Evolutionary conservation across 2,888 invertebrate species (phyloP), one percentile per base, ranked within the genome.

Genomic region (Thera britannica): DNA sequence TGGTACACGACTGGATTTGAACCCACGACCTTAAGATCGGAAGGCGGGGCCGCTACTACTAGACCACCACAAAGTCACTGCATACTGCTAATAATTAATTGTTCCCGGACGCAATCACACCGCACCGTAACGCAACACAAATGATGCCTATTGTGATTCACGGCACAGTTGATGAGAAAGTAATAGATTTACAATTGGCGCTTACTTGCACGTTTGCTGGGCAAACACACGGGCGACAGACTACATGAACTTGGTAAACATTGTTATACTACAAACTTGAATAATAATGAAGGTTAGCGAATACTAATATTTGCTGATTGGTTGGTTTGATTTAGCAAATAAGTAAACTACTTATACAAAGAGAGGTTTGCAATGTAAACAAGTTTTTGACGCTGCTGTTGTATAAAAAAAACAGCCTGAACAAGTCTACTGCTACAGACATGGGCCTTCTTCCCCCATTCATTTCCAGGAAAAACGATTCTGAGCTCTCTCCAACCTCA

Each of bases 91-190:
- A 49, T 52, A 52, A 65, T 59, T 62, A 62, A 65, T 62, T 62
- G 58, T 62, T 49, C 54, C 55, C 23, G 60, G 52, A 8, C 59
- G 52, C 66, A 66, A 63, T 66, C 63, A 70, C 65, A 70, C 66
- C 57, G 60, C 9, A 34, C 48, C 56, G 67, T 70, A 66, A 60
- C 66, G 56, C 38, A 68, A 63, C 65, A 70, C 65, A 58, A 59
- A 54, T 60, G 48, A 62, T 48, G 34, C 9, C 23, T 52, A 52
- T 52, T 52, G 52, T 52, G 9, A 52, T 52, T 52, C 34, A 52
- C 9, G 52, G 52, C 52, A 34, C 44, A 46, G 52, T 34, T 34
- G 34, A 52, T 52, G 52, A 52, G 23, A 52, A 52, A 52, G 52
- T 52, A 52, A 23, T 34, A 34, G 34, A 9, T 34, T 34, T 52